Conservation (phyloP, 2,888 invertebrate genomes). For the Phrixothrix hirtus region DNA sequence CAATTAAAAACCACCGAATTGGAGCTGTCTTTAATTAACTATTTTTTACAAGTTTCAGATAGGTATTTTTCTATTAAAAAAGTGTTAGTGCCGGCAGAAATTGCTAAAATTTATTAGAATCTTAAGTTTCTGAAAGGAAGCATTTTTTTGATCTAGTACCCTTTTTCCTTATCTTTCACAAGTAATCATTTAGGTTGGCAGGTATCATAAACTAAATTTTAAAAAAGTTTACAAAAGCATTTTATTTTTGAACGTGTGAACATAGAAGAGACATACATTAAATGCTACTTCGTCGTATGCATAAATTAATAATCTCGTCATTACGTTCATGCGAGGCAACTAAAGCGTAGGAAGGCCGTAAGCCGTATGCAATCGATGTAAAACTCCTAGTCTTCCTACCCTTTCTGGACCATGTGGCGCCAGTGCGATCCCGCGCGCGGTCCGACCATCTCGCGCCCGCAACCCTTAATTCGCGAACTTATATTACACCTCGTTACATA, state of each 20-base stretch:
- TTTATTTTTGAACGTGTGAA: background rate
- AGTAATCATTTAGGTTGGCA: background rate
- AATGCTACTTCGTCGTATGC: slow-evolving; percentile 5
- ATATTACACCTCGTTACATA: slow-evolving; percentile 35
- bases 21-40: background rate
- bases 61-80: background rate
- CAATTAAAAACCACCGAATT: background rate
- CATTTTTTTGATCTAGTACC: background rate
- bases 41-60: background rate
- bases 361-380: slow-evolving; percentile 42
- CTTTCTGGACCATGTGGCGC: slow-evolving; percentile 46
- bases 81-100: no score
- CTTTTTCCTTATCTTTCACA: background rate
- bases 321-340: slow-evolving; percentile 24
- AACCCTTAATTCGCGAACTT: slow-evolving; percentile 38
- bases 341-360: slow-evolving; percentile 30
- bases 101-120: no score
- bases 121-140: background rate
- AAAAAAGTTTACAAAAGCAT: no score
- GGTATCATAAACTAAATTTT: no score
- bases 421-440: slow-evolving; percentile 43
- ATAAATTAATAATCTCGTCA: slow-evolving; percentile 32
- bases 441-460: slow-evolving; percentile 33
- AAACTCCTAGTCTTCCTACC: slow-evolving; percentile 39
- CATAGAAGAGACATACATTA: slow-evolving; percentile 1